These are phyloP conservation scores for Saccostrea cuccullata DNA, from an alignment of 1,140 invertebrate species.

Conservation along the genomic window DNA sequence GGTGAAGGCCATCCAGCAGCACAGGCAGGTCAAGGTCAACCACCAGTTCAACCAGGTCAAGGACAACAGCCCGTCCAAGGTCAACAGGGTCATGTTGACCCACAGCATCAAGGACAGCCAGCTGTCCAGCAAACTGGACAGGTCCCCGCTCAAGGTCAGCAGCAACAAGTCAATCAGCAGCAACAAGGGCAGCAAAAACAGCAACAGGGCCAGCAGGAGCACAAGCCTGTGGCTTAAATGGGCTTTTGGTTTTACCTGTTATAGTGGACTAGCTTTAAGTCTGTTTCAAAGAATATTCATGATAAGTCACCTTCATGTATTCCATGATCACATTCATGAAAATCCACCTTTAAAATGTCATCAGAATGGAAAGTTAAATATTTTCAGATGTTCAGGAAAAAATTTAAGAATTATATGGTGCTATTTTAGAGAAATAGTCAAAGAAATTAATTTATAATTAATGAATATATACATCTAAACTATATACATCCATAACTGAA, in stretches of 20 bases:
- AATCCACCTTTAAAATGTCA: neutral
- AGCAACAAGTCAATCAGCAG: neutral
- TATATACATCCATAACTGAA: neutral
- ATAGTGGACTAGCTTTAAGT: neutral
- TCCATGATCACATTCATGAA: neutral
- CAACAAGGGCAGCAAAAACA: neutral
- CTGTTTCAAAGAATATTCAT: neutral
- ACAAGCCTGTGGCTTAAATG: constrained; percentile 6
- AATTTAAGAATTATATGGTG: neutral
- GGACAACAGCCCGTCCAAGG: constrained; percentile 2
- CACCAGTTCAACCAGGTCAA: neutral
- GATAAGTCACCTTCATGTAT: neutral
- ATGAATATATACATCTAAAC: neutral
- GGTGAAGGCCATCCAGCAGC: constrained; percentile 2
- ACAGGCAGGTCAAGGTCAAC: constrained; percentile 36
- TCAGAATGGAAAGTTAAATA: neutral
- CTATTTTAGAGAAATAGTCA: neutral
- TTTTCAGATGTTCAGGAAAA: neutral
- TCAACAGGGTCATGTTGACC: neutral
- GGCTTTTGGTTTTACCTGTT: neutral
- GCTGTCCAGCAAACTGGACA: neutral
- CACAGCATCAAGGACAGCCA: neutral
- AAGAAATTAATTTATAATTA: neutral
- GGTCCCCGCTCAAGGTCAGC: constrained; percentile 18
- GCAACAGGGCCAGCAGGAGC: constrained; percentile 37